Conservation (phyloP, 1,140 invertebrate species). For the Saccostrea glomerata region DNA sequence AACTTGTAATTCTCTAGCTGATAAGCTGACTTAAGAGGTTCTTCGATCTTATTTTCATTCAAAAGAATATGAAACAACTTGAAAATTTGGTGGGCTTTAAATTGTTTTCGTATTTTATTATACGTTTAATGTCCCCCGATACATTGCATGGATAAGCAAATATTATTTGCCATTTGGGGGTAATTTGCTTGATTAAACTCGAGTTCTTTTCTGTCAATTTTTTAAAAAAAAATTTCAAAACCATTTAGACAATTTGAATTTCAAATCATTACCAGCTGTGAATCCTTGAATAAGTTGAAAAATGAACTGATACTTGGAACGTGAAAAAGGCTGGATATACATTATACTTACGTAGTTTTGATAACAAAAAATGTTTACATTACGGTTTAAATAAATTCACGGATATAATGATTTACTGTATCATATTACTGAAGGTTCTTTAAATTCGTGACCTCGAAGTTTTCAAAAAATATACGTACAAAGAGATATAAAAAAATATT, state of each 20-base stretch:
- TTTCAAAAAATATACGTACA: background rate
- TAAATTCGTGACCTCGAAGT: background rate
- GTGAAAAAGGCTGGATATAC: background rate
- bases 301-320: background rate
- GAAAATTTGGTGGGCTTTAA: conserved; percentile 19
- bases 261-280: background rate
- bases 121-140: background rate
- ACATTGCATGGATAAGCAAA: background rate
- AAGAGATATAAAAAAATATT: too few species aligned
- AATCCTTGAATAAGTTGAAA: background rate
- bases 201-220: background rate
- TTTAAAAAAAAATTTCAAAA: too few species aligned
- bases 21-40: background rate
- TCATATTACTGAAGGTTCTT: background rate
- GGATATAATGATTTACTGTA: background rate
- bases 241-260: too few species aligned
- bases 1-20: background rate
- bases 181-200: background rate
- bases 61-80: conserved; percentile 7
- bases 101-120: conserved; percentile 19
- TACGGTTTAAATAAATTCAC: conserved; percentile 23
- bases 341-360: background rate
- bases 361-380: background rate
- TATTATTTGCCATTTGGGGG: background rate
- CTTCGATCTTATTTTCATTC: background rate